Evolutionary conservation across 2,888 invertebrate species (phyloP).

Genomic region (Caenorhabditis imperialis): DNA sequence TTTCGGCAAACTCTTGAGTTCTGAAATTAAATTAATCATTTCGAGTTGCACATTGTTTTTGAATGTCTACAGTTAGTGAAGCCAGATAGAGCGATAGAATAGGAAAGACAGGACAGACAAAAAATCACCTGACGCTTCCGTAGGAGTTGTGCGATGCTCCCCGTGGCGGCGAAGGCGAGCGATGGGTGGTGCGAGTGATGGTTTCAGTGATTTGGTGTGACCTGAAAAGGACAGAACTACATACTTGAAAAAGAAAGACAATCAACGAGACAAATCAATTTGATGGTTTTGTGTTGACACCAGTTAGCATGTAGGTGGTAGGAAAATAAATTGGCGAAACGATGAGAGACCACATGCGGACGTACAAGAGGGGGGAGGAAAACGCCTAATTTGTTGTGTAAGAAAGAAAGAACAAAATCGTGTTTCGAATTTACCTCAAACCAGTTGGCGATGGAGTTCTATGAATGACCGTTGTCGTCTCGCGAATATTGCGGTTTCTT

Average conservation of each 20-base stretch:
- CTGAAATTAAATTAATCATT: slow-evolving; percentile 47
- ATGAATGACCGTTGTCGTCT: slow-evolving; percentile 54
- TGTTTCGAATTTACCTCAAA: slow-evolving; percentile 46
- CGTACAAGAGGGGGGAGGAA: slow-evolving; percentile 13
- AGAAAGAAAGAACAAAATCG: slow-evolving; percentile 20
- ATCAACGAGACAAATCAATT: slow-evolving; percentile 26
- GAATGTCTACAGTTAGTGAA: no score
- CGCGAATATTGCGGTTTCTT: slow-evolving; percentile 56
- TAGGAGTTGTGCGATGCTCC: slow-evolving; percentile 32
- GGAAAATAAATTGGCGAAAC: slow-evolving; percentile 15
- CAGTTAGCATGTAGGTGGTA: slow-evolving; percentile 23
- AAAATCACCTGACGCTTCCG: slow-evolving; percentile 51
- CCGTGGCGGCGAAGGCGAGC: slow-evolving; percentile 48
- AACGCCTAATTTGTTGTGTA: slow-evolving; percentile 51
- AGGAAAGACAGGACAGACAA: slow-evolving; percentile 1
- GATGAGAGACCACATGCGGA: slow-evolving; percentile 29
- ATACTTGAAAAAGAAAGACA: background rate
- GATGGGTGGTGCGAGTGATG: slow-evolving; percentile 53
- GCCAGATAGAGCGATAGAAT: no score
- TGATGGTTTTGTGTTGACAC: slow-evolving; percentile 38
- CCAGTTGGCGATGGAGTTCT: slow-evolving; percentile 61
- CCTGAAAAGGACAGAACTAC: slow-evolving; percentile 16
- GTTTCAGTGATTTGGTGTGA: slow-evolving; percentile 52
- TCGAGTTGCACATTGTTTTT: no score
- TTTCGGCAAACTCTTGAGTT: slow-evolving; percentile 63